Percentiles rank a stretch among this genome's conserved stretches.
These are phyloP conservation scores for Diorhabda sublineata DNA, from an alignment of 1,140 invertebrate species.

Conservation along the genomic window DNA sequence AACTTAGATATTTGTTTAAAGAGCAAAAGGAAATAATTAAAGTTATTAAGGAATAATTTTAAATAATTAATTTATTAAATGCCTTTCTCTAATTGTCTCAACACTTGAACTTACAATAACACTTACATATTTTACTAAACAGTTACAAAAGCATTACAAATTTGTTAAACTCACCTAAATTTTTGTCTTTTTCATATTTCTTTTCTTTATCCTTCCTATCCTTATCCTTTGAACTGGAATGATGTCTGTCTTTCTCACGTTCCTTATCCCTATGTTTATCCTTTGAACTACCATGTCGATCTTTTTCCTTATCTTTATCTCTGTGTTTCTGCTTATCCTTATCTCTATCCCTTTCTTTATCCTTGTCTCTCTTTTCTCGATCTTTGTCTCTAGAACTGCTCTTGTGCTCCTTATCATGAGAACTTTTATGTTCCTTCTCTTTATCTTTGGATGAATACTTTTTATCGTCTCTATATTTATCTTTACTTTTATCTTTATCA, in stretches of 20 bases:
- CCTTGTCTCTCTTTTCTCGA: slow-evolving; percentile 47
- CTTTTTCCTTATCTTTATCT: slow-evolving; percentile 55
- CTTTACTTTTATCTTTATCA: slow-evolving; percentile 36
- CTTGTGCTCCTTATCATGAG: slow-evolving; percentile 51
- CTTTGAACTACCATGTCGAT: slow-evolving; percentile 55
- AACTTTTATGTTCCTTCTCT: slow-evolving; percentile 32
- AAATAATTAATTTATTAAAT: too few relatives aligned
- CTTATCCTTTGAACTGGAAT: slow-evolving; percentile 50
- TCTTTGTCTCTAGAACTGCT: slow-evolving; percentile 46
- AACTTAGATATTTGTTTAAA: too few relatives aligned
- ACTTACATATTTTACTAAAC: too few relatives aligned
- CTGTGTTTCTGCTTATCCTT: slow-evolving; percentile 52
- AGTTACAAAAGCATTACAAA: too few relatives aligned
- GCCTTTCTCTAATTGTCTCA: too few relatives aligned
- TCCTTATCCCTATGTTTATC: slow-evolving; percentile 48
- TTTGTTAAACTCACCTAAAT: slow-evolving; percentile 16
- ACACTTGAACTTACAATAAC: too few relatives aligned
- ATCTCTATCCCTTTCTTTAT: slow-evolving; percentile 52
- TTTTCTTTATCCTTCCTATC: slow-evolving; percentile 47
- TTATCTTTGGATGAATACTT: slow-evolving; percentile 39
- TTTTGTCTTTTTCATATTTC: slow-evolving; percentile 27
- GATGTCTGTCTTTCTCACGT: slow-evolving; percentile 33
- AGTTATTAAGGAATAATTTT: too few relatives aligned
- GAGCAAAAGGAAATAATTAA: too few relatives aligned
- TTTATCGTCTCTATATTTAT: slow-evolving; percentile 46